Evolutionary conservation across 2,797 vertebrate species (phyloP), one percentile per base, ranked within the genome.

Genomic region (Lateolabrax maculatus): DNA sequence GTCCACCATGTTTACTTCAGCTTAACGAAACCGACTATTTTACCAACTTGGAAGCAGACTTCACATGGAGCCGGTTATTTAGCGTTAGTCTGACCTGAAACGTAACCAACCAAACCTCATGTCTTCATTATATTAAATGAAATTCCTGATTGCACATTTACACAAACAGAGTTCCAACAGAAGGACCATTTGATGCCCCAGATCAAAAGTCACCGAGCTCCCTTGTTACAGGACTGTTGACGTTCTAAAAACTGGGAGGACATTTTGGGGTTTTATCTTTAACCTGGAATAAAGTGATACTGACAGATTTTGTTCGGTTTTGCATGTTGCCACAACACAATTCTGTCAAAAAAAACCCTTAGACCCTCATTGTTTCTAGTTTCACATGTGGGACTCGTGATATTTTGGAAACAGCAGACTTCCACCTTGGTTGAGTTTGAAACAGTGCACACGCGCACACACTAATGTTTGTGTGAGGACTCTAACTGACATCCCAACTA

Each of bases 341-440:
- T 3, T 34, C 11, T 37, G 18, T 16, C n/a, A n/a, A n/a, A n/a
- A 7, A 44, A 52, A 41, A 13, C 3, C 29, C 5, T 61, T 12
- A 37, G 9, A 37, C 46, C 2, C 31, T 29, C 16, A 4, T 19
- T 18, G 21, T 52, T 12, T 23, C 19, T 41, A 1, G 36, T 49
- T 52, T 53, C 37, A 66, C 25, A 13, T 19, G 27, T 27, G 25
- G n/a, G n/a, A 37, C 78, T 68, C 13, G 51, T 52, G 62, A 84
- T 81, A 5, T 80, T 78, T 81, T 71, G 79, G 83, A 78, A 78
- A 81, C 64, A 56, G 21, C 11, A 61, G 58, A 61, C 43, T 63
- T 71, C 60, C 29, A 23, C 31, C 19, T 31, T 0, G 12, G 48
- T 51, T 70, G 25, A 9, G 18, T 55, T 36, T 48, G 23, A 23